These are phyloP conservation scores for Chaenogobius annularis DNA, from an alignment of 2,113 vertebrate genomes.

Conservation along the genomic window DNA sequence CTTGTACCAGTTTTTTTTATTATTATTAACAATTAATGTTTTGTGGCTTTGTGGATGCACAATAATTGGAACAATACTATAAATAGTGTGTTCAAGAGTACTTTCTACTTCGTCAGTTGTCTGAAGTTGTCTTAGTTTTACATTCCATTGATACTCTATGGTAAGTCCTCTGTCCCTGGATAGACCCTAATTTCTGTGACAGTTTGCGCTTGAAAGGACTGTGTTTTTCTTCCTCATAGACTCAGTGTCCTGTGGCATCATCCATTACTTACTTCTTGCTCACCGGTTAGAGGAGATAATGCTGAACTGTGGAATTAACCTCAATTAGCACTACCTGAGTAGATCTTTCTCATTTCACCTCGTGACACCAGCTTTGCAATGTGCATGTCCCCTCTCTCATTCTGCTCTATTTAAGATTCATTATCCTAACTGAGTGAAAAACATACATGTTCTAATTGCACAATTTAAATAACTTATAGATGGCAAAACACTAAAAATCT, in stretches of 20 bases:
- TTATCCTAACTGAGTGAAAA: slow-evolving; percentile 16
- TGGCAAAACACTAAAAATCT: background rate
- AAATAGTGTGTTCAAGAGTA: too few species aligned
- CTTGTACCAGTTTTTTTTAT: too few species aligned
- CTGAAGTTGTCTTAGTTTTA: too few species aligned
- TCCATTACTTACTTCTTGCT: slow-evolving; percentile 54
- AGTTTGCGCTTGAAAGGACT: slow-evolving; percentile 64
- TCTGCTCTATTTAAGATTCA: slow-evolving; percentile 27
- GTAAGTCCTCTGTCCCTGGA: slow-evolving; percentile 12
- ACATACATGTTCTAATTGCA: background rate
- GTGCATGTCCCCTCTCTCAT: slow-evolving; percentile 29
- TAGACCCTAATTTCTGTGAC: slow-evolving; percentile 63
- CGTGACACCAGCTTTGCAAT: slow-evolving; percentile 36
- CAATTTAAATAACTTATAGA: background rate
- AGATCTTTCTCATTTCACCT: slow-evolving; percentile 58
- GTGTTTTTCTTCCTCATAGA: slow-evolving; percentile 35
- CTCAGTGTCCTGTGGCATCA: slow-evolving; percentile 73
- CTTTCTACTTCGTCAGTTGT: too few species aligned
- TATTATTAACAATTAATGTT: too few species aligned
- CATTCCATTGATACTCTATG: too few species aligned
- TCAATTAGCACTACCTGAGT: slow-evolving; percentile 78
- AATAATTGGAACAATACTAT: background rate
- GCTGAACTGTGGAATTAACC: slow-evolving; percentile 77
- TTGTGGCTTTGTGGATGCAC: background rate
- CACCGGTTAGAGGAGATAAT: slow-evolving; percentile 56